Evolutionary conservation across 2,113 vertebrate species (phyloP).

Genomic region (Callocephalon fimbriatum): DNA sequence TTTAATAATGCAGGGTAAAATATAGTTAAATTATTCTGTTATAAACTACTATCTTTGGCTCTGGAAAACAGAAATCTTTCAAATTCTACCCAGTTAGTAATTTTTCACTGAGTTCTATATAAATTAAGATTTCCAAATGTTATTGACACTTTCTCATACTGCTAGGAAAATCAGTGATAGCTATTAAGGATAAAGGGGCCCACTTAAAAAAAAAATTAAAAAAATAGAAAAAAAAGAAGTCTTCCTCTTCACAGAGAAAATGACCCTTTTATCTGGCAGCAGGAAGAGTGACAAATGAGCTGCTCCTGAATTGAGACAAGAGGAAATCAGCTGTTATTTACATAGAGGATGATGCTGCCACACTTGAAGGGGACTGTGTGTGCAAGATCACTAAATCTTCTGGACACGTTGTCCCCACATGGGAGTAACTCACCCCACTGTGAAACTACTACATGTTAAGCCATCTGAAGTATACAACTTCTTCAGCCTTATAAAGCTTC

Average conservation of each 20-base stretch:
- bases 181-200: neutral
- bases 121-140: neutral
- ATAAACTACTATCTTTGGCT: neutral
- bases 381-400: neutral
- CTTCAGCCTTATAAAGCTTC: neutral
- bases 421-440: neutral
- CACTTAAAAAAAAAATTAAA: neutral
- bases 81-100: neutral
- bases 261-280: neutral
- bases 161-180: neutral
- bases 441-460: neutral
- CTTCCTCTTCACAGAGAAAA: neutral
- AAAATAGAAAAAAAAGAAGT: neutral
- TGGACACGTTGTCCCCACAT: neutral
- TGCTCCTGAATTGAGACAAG: neutral
- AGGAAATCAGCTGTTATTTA: constrained; percentile 52
- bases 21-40: neutral
- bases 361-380: neutral
- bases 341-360: neutral
- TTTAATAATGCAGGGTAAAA: neutral
- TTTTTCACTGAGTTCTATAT: neutral
- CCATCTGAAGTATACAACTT: neutral
- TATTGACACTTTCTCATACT: neutral
- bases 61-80: neutral
- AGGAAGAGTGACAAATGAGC: neutral